Percentiles rank a stretch among this genome's conserved stretches.
phyloP scores from a whole-genome alignment of 2,888 invertebrate species.

The Eilema caniola region DNA sequence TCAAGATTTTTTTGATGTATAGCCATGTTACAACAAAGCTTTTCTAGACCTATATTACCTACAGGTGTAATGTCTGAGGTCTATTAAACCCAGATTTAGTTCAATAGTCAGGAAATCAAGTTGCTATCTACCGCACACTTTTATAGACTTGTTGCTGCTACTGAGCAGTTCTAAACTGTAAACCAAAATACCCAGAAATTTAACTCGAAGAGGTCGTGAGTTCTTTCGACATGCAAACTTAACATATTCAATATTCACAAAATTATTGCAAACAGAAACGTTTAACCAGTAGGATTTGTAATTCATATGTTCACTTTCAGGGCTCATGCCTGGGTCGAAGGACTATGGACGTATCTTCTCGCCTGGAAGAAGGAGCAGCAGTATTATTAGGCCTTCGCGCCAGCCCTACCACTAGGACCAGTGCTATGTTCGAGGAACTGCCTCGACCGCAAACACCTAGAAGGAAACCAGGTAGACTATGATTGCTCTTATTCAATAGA shows the following conservation, averaged over 20 bases:
- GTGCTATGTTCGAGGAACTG: slow-evolving; percentile 52
- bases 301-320: slow-evolving; percentile 37
- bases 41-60: not conserved
- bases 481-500: not conserved
- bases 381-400: slow-evolving; percentile 61
- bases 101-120: too few species aligned
- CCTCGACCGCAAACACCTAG: slow-evolving; percentile 50
- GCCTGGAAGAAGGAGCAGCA: slow-evolving; percentile 56
- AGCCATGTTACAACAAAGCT: not conserved
- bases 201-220: too few species aligned
- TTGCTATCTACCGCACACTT: too few species aligned
- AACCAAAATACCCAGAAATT: too few species aligned
- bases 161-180: too few species aligned
- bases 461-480: slow-evolving; percentile 50
- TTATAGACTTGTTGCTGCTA: too few species aligned
- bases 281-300: too few species aligned
- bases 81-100: not conserved
- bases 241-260: not conserved
- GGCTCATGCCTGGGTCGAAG: slow-evolving; percentile 57
- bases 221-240: too few species aligned
- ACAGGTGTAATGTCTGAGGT: not conserved
- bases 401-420: slow-evolving; percentile 45
- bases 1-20: too few species aligned
- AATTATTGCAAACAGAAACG: not conserved
- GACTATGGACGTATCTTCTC: slow-evolving; percentile 52